Conservation (phyloP, 2,797 vertebrate genomes). For the Tenualosa thibaudeaui region DNA sequence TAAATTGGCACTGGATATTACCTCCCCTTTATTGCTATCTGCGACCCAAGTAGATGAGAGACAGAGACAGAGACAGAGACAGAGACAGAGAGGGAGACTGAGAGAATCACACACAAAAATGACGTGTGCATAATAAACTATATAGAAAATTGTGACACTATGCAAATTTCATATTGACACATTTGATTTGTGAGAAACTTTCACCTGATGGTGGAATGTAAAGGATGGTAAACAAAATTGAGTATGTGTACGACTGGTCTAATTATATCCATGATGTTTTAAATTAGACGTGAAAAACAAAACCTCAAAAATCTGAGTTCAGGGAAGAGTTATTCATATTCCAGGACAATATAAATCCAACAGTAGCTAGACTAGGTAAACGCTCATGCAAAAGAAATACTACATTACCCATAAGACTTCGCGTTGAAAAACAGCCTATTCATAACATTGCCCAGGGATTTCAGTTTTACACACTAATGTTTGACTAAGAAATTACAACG, state of each 20-base stretch:
- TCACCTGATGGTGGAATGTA: background rate
- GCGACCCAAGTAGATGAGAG: background rate
- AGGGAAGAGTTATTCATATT: too few relatives aligned
- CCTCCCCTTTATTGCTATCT: too few relatives aligned
- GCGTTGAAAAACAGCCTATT: constrained; percentile 27
- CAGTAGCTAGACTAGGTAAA: too few relatives aligned
- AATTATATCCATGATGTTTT: too few relatives aligned
- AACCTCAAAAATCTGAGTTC: too few relatives aligned
- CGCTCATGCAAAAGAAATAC: constrained; percentile 33
- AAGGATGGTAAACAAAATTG: too few relatives aligned
- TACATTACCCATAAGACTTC: constrained; percentile 57
- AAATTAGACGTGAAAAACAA: too few relatives aligned
- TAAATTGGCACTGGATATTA: background rate
- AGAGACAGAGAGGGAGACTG: too few relatives aligned
- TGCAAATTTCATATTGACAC: too few relatives aligned
- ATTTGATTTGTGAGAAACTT: background rate
- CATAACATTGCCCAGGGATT: constrained; percentile 14
- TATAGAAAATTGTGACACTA: background rate
- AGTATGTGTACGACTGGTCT: too few relatives aligned
- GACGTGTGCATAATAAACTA: background rate
- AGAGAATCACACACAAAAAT: too few relatives aligned
- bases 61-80: background rate
- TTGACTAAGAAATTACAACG: background rate
- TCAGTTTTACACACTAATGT: constrained; percentile 30
- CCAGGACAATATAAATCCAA: too few relatives aligned